Evolutionary conservation across 2,888 invertebrate genomes (phyloP).

Genomic region (Dasypolia templi): DNA sequence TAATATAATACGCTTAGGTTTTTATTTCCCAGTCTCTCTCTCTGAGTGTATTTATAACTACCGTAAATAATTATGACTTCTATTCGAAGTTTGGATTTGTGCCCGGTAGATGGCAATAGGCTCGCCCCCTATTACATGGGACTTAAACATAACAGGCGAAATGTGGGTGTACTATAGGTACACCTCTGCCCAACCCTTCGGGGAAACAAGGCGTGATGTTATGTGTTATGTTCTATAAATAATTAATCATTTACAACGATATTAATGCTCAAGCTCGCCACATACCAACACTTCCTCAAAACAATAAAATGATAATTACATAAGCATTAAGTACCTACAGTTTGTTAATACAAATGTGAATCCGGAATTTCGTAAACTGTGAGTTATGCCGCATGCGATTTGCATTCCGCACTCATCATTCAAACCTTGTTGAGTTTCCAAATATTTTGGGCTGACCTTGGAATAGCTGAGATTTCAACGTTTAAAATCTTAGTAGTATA

Average conservation of each 20-base stretch:
- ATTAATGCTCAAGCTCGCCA: neutral
- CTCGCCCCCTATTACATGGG: no score
- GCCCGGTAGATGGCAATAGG: no score
- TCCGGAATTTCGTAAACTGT: constrained; percentile 9
- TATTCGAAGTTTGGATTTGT: no score
- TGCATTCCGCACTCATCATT: constrained; percentile 52
- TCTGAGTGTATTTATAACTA: neutral
- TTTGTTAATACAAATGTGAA: constrained; percentile 11
- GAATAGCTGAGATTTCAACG: constrained; percentile 30
- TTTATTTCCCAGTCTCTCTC: neutral
- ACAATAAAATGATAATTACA: constrained; percentile 35
- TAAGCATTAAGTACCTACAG: constrained; percentile 23
- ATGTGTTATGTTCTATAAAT: constrained; percentile 2
- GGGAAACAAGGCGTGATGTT: no score
- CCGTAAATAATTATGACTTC: neutral
- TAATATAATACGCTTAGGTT: no score
- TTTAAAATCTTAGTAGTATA: constrained; percentile 12
- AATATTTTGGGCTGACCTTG: constrained; percentile 46
- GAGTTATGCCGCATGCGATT: constrained; percentile 35
- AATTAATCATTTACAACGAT: constrained; percentile 21
- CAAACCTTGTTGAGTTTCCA: constrained; percentile 32
- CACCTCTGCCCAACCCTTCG: no score
- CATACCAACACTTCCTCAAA: constrained; percentile 18
- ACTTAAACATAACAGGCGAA: no score
- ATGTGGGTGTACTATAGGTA: no score